Evolutionary conservation across 2,113 vertebrate genomes (phyloP), one percentile per base, ranked within the genome.

Genomic region (Phocoena phocoena): DNA sequence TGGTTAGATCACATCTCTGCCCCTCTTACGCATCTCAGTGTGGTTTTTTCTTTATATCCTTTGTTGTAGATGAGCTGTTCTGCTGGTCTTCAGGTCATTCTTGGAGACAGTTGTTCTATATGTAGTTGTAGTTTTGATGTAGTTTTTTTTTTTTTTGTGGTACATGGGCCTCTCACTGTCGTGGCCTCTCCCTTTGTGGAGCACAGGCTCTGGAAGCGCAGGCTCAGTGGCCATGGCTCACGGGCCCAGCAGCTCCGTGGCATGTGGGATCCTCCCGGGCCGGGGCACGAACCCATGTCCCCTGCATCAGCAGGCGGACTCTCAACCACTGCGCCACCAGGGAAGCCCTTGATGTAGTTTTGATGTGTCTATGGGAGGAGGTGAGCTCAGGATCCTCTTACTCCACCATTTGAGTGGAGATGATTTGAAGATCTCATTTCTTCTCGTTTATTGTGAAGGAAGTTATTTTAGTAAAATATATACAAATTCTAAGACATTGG

Each of bases 161-260:
- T 47, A 47, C 47, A 3, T 2, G 12, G 47, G 47, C 12, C 47
- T 47, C 47, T 47, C 47, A 47, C 47, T 47, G 47, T 47, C 12
- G 47, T 47, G 47, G 47, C 47, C 11, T 13, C 47, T 47, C 11
- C 47, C 47, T 0, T 47, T 47, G 47, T 0, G 12, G 47, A 13
- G 47, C 12, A 47, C 12, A 47, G 47, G 47, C 47, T 47, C 47
- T 0, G 47, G 47, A 13, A 2, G 12, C 12, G 9, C 47, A 47
- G 47, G 47, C 11, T 47, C 47, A 47, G 47, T 2, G 47, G 12
- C 47, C 47, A 47, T 47, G 12, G 47, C 47, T 47, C 12, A 47
- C 12, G 10, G 47, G 47, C 47, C 47, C 47, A 47, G 47, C 47
- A 0, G 2, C 47, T 47, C 12, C 12, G 0, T 0, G 12, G 12